Evolutionary conservation across 2,113 vertebrate species (phyloP), one percentile per base, ranked within the genome.

Genomic region (Equus quagga): DNA sequence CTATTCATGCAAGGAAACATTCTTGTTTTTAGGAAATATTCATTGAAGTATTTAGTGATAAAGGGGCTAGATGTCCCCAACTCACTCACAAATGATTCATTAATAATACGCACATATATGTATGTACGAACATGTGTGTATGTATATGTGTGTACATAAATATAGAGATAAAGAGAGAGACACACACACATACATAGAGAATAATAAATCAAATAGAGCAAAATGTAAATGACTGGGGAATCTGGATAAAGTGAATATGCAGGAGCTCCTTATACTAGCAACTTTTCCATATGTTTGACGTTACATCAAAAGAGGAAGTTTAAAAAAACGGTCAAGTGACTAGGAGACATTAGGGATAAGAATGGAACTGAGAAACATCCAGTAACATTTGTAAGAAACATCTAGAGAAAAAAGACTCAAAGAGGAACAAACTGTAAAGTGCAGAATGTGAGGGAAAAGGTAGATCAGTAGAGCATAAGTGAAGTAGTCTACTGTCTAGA

Each of bases 21-120:
- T 41, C 26, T 89, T 73, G 15, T 36, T 97, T 89, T 89, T 70
- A 85, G 24, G 28, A 87, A 83, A 83, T 73, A 60, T 10, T 65
- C 4, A n/a, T 76, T 51, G 44, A 80, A 44, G 23, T 72, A 76
- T 86, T 97, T 69, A 60, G 23, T 96, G 44, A 95, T 91, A 76
- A 85, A 60, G 6, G 8, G 17, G 2, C 24, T 44, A 81, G 31
- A 72, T 76, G 13, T 76, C 28, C 26, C 8, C 72, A 91, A 54
- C 41, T 72, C 49, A 95, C 28, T 85, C 33, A 85, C 65, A 88
- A 69, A 89, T 62, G 7, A 9, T 33, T 95, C 65, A 44, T 33
- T 96, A 80, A 80, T 56, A 62, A 82, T 88, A 80, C 31, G 9
- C 15, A 54, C 28, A 31, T 67, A 54, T 49, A 44, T 26, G 6